Evolutionary conservation across 2,888 invertebrate genomes (phyloP).

Genomic region (Drosophila rellima): DNA sequence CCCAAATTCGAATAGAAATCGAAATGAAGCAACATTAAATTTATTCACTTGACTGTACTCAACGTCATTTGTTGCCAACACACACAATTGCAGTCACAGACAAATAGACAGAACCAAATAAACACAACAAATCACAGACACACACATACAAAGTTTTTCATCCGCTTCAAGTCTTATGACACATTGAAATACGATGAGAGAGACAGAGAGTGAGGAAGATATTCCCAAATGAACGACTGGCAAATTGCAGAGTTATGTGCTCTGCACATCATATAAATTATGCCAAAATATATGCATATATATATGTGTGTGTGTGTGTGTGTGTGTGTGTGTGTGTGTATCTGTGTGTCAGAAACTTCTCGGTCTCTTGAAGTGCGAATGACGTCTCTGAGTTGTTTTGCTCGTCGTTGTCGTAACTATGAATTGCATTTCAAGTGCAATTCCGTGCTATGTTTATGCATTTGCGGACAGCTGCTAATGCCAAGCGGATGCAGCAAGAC

Average conservation of each 20-base stretch:
- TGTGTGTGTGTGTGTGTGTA: constrained; percentile 1
- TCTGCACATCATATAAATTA: constrained; percentile 58
- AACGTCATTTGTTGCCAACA: constrained; percentile 21
- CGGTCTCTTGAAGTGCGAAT: constrained; percentile 37
- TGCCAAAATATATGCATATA: constrained; percentile 36
- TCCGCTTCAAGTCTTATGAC: constrained; percentile 39
- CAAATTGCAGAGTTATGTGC: constrained; percentile 61
- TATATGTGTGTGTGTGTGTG: neutral
- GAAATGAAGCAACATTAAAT: constrained; percentile 28
- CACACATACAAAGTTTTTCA: constrained; percentile 21
- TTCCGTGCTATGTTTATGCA: constrained; percentile 53
- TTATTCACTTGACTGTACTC: constrained; percentile 37
- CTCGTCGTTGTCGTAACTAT: constrained; percentile 16
- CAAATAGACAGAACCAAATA: constrained; percentile 23
- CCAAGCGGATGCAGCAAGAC: constrained; percentile 45
- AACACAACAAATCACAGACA: constrained; percentile 7
- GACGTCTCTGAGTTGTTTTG: constrained; percentile 24
- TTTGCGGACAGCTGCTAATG: constrained; percentile 49
- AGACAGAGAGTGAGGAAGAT: constrained; percentile 5
- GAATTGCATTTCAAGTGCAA: constrained; percentile 58
- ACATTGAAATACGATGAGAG: constrained; percentile 15
- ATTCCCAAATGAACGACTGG: constrained; percentile 58
- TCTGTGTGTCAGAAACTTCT: constrained; percentile 30
- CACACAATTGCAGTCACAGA: constrained; percentile 26
- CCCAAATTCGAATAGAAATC: constrained; percentile 10